Conservation (phyloP, 2,797 vertebrate species). For the Limnodromus scolopaceus region DNA sequence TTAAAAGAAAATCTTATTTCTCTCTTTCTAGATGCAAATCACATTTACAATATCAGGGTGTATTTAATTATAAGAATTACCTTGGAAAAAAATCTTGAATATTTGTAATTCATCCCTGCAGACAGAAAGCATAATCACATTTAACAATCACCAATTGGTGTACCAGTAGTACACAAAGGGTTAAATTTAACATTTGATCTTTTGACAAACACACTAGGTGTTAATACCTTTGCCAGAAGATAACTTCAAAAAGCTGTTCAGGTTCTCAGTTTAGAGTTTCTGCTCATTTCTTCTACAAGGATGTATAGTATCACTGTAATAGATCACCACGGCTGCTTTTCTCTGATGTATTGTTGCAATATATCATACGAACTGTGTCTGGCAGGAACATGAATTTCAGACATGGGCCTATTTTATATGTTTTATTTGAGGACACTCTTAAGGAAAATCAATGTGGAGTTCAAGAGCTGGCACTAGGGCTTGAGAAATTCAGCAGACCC, state of each 20-base stretch:
- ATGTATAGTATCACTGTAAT: constrained; percentile 32
- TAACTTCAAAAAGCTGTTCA: constrained; percentile 48
- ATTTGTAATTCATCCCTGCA: background rate
- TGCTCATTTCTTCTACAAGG: constrained; percentile 30
- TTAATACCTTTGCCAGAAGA: background rate
- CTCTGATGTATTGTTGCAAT: constrained; percentile 75
- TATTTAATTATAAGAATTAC: background rate
- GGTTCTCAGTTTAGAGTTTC: constrained; percentile 25
- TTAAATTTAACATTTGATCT: background rate
- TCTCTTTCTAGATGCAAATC: background rate
- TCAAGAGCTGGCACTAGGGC: constrained; percentile 23
- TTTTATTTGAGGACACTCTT: constrained; percentile 71
- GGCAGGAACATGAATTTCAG: constrained; percentile 72
- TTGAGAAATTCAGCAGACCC: constrained; percentile 17
- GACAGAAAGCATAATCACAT: background rate
- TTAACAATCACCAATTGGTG: background rate
- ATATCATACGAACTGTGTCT: constrained; percentile 59
- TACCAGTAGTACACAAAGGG: background rate
- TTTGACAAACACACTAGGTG: background rate
- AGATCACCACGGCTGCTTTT: constrained; percentile 55
- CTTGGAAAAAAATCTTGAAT: background rate
- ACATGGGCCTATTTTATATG: constrained; percentile 45
- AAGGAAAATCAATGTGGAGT: constrained; percentile 67
- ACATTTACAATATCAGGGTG: background rate
- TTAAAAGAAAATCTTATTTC: background rate